phyloP scores from a whole-genome alignment of 2,888 invertebrate genomes.

The Scelioninae gen. 2 region DNA sequence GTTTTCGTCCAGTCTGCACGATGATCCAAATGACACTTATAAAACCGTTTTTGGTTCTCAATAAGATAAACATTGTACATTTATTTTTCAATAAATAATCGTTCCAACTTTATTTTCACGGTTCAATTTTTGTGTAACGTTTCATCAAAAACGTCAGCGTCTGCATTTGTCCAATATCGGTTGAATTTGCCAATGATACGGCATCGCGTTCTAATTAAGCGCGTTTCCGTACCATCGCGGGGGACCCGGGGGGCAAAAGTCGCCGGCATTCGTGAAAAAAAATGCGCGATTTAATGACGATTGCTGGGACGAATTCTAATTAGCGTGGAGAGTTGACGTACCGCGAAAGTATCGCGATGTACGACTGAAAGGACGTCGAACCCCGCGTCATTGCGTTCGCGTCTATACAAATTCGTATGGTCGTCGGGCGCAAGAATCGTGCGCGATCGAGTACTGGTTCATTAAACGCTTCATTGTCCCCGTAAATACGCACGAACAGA shows the following conservation, averaged over 20 bases:
- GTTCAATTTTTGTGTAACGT: too few species aligned
- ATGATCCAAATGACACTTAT: too few species aligned
- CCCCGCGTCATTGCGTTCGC: conserved; percentile 40
- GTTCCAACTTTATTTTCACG: too few species aligned
- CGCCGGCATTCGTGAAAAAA: background rate
- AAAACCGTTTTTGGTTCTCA: too few species aligned
- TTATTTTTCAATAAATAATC: too few species aligned
- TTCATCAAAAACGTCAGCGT: too few species aligned
- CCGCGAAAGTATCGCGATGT: conserved; percentile 27
- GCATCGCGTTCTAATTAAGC: conserved; percentile 19
- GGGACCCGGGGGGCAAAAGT: conserved; percentile 22
- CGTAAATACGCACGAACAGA: conserved; percentile 56
- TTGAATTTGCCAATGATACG: conserved; percentile 12
- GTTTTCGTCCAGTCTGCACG: too few species aligned
- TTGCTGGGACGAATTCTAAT: conserved; percentile 35
- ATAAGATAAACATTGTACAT: too few species aligned
- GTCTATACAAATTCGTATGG: conserved; percentile 46
- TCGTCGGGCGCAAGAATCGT: conserved; percentile 54
- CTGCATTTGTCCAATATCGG: conserved; percentile 2
- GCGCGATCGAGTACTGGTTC: conserved; percentile 59
- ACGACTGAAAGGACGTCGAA: conserved; percentile 45
- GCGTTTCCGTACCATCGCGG: conserved; percentile 11
- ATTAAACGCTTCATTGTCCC: conserved; percentile 65
- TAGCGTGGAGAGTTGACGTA: conserved; percentile 34
- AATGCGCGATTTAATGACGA: conserved; percentile 24